Evolutionary conservation across 2,888 invertebrate species (phyloP).

Genomic region (Neoaliturus tenellus): DNA sequence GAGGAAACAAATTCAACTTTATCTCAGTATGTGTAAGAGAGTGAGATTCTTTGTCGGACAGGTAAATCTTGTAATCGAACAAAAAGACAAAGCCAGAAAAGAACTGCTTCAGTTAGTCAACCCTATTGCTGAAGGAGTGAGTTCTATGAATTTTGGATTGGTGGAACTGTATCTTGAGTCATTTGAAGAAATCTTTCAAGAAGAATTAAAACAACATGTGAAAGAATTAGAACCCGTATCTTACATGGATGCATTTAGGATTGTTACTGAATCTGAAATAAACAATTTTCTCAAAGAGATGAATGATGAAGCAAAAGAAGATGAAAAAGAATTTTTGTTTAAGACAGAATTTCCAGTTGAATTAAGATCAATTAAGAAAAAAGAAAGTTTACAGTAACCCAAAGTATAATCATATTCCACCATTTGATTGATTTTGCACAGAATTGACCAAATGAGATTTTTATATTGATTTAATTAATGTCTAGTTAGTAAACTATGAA

Average conservation of each 20-base stretch:
- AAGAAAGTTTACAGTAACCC: too few species aligned
- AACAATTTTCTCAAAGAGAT: not conserved
- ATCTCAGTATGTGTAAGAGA: not conserved
- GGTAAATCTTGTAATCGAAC: not conserved
- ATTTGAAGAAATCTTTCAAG: not conserved
- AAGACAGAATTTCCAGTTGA: too few species aligned
- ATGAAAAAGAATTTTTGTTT: not conserved
- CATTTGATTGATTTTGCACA: too few species aligned
- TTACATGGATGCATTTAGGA: not conserved
- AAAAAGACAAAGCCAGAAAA: not conserved
- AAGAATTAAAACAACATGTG: not conserved
- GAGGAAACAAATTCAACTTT: not conserved
- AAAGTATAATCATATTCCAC: too few species aligned
- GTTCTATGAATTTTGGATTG: not conserved
- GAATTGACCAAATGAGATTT: too few species aligned
- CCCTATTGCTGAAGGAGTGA: not conserved
- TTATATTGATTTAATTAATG: too few species aligned
- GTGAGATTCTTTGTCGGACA: not conserved
- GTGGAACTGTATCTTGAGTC: not conserved
- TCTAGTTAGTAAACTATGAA: too few species aligned
- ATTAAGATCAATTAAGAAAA: too few species aligned
- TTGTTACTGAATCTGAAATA: not conserved
- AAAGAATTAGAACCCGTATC: not conserved
- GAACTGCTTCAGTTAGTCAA: not conserved
- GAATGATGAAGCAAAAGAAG: not conserved